Percentiles rank a stretch among this genome's conserved stretches.
Evolutionary conservation across 2,113 vertebrate genomes (phyloP).

Genomic region (Sminthopsis crassicaudata): DNA sequence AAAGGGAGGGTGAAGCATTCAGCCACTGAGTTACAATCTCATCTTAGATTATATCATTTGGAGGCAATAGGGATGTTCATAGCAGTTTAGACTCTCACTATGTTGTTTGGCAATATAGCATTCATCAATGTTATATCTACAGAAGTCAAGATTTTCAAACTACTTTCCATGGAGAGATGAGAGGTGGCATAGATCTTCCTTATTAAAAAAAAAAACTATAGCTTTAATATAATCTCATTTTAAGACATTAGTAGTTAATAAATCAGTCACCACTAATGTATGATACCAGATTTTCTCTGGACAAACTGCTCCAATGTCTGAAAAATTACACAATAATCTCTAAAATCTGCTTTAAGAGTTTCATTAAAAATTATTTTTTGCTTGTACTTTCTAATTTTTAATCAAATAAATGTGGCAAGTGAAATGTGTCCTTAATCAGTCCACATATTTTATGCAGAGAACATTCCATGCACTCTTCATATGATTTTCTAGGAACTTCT

Average conservation of each 20-base stretch:
- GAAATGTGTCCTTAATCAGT: slow-evolving; percentile 59
- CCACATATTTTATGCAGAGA: background rate
- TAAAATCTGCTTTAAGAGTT: background rate
- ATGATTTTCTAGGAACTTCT: slow-evolving; percentile 42
- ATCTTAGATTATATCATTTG: slow-evolving; percentile 77
- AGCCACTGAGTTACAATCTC: slow-evolving; percentile 75
- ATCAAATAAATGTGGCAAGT: slow-evolving; percentile 51
- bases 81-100: slow-evolving; percentile 73
- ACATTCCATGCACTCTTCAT: background rate
- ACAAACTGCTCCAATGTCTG: background rate
- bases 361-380: background rate
- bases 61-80: slow-evolving; percentile 66
- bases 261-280: slow-evolving; percentile 66
- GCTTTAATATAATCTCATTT: slow-evolving; percentile 70
- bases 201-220: slow-evolving; percentile 70
- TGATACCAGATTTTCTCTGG: slow-evolving; percentile 22
- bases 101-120: slow-evolving; percentile 68
- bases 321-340: slow-evolving; percentile 5
- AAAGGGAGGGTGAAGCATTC: slow-evolving; percentile 53
- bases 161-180: slow-evolving; percentile 1
- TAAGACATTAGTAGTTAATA: slow-evolving; percentile 77
- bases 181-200: slow-evolving; percentile 54
- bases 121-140: slow-evolving; percentile 74
- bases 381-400: slow-evolving; percentile 52
- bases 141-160: slow-evolving; percentile 72